Base-by-base conservation (phyloP, 2,888 invertebrate species). In the Meliscaeva auricollis region DNA sequence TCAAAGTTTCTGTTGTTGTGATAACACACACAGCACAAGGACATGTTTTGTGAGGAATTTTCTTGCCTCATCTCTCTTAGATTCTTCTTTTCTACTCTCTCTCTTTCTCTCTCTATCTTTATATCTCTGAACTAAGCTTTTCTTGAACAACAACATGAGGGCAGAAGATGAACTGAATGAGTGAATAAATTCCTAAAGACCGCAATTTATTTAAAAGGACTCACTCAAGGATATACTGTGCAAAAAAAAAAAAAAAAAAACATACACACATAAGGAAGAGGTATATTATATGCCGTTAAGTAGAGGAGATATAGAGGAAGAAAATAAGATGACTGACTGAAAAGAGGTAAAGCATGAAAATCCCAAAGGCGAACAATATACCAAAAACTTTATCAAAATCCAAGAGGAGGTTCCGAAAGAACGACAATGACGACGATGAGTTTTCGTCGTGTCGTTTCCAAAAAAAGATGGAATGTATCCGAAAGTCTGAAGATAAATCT, bases 1-100 rank as follows among this genome's bases (percentile, higher is more conserved):
- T 85, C 85, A 85, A 85, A 85, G 85, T 85, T 48, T 85, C 73
- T 77, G 62, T 58, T 85, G 85, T 76, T 85, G 85, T 80, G 85
- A 80, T 81, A 85, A 81, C 76, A 76, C 48, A 81, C 38, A 38
- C 38, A 38, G 9, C 38, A 76, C 54, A 81, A 76, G 85, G 72
- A 68, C 73, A 73, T 68, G 76, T 56, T 64, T n/a, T 32, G 46
- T 52, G 54, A 20, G 62, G 48, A 70, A 80, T 75, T 38, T 9
- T 68, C 54, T 62, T 76, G 56, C 56, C 17, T 35, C 38, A 38
- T 38, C 38, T 35, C 32, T 56, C 13, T 35, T 32, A 56, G 17
- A 15, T 82, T 17, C 60, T 30, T 38, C 15, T 48, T 32, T 30
- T 5, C 26, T 22, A 6, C 22, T 35, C 44, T 64, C 11, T 64